A percentile compares a stretch with the other conserved stretches of the same genome.
Conservation (phyloP, 2,113 vertebrate genomes). For the Nymphicus hollandicus region DNA sequence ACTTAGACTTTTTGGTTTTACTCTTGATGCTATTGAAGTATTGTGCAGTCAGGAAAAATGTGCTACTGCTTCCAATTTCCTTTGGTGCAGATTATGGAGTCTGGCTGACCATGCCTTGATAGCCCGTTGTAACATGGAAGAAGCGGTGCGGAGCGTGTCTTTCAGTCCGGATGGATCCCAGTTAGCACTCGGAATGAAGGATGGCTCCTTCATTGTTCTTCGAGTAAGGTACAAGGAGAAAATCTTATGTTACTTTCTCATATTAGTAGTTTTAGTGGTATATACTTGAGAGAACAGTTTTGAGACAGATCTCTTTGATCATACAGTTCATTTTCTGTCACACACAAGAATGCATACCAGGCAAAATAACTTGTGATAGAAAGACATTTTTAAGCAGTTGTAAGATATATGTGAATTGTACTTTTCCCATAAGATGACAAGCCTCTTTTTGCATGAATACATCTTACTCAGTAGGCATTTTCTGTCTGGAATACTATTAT, state of each 20-base stretch:
- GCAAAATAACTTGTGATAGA: background rate
- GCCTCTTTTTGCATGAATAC: background rate
- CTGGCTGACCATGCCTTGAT: conserved; percentile 91
- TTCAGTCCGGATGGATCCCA: conserved; percentile 94
- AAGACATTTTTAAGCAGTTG: background rate
- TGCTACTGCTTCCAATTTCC: background rate
- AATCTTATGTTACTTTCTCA: background rate
- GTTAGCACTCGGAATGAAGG: conserved; percentile 95
- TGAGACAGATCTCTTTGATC: background rate
- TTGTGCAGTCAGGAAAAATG: background rate
- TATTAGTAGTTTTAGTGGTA: background rate
- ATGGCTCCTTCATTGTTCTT: conserved; percentile 97
- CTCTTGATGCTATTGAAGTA: background rate
- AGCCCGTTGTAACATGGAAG: conserved; percentile 96
- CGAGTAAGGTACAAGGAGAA: conserved; percentile 84
- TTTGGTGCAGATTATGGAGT: conserved; percentile 86
- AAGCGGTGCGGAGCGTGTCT: conserved; percentile 89
- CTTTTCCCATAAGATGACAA: background rate
- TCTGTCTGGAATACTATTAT: background rate
- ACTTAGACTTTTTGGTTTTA: background rate
- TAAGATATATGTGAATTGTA: background rate
- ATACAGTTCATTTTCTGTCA: background rate
- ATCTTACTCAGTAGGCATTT: background rate
- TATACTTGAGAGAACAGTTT: background rate
- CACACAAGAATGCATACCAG: background rate